phyloP scores from a whole-genome alignment of 2,797 vertebrate genomes.

The Apodemus agrarius region DNA sequence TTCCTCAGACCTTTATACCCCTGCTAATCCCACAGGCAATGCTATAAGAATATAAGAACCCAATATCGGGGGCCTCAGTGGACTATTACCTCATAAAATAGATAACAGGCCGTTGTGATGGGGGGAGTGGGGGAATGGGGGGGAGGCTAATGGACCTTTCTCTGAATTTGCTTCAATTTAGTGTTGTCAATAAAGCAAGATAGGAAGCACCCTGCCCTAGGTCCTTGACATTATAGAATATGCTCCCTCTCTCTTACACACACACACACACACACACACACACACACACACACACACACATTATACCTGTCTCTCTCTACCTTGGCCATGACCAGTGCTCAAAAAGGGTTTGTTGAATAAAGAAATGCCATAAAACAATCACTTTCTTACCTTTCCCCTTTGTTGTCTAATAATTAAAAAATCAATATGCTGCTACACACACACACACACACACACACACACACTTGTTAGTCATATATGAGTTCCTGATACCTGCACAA shows the following conservation, averaged over 20 bases:
- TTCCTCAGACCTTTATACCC: slow-evolving; percentile 70
- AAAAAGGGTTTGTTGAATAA: slow-evolving; percentile 20
- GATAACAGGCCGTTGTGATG: slow-evolving; percentile 14
- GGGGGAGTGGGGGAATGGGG: background rate
- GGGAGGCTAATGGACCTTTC: background rate
- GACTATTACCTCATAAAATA: slow-evolving; percentile 45
- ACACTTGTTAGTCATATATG: background rate
- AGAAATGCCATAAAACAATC: background rate
- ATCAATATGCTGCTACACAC: no score
- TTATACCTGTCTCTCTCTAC: background rate
- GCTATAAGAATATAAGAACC: slow-evolving; percentile 46
- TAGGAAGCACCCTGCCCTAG: background rate
- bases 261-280: background rate
- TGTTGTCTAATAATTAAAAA: background rate
- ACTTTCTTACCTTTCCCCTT: background rate
- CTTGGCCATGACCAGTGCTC: background rate
- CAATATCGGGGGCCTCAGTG: background rate
- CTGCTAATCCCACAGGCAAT: slow-evolving; percentile 45
- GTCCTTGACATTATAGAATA: background rate
- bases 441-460: background rate
- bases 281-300: background rate
- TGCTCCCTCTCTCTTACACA: background rate
- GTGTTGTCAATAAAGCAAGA: background rate
- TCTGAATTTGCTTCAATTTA: slow-evolving; percentile 48
- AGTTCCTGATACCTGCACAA: background rate